Percentiles rank a stretch among this genome's conserved stretches.
These are phyloP conservation scores for Strix aluco DNA, from an alignment of 2,113 vertebrate genomes.

Conservation along the genomic window DNA sequence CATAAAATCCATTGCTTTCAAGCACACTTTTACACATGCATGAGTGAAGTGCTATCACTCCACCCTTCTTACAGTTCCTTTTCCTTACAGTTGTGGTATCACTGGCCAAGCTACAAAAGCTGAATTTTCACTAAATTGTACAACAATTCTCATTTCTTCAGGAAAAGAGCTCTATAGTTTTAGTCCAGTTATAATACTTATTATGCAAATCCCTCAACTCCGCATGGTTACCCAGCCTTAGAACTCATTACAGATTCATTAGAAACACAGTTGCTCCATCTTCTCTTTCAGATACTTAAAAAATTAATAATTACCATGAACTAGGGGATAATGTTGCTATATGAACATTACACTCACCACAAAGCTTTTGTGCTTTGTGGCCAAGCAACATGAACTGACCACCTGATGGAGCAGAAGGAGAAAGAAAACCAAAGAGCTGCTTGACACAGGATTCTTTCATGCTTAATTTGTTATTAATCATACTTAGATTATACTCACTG, in stretches of 20 bases:
- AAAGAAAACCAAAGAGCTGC: too few species aligned
- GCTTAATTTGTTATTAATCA: constrained; percentile 42
- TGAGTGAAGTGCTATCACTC: not conserved
- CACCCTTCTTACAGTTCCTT: not conserved
- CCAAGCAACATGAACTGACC: too few species aligned
- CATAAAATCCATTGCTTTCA: constrained; percentile 3
- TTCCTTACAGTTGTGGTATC: not conserved
- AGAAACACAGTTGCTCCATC: constrained; percentile 47
- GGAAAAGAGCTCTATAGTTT: not conserved
- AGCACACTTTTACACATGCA: not conserved
- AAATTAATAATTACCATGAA: constrained; percentile 42
- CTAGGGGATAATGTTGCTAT: not conserved
- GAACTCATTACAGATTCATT: constrained; percentile 64
- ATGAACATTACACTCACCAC: constrained; percentile 20
- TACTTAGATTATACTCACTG: not conserved
- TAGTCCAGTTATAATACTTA: constrained; percentile 11
- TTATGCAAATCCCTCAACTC: constrained; percentile 44
- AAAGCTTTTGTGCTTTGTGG: constrained; percentile 1
- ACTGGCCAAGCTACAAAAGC: not conserved
- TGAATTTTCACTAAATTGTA: not conserved
- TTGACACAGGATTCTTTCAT: not conserved
- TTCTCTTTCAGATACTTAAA: constrained; percentile 26
- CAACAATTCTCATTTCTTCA: not conserved
- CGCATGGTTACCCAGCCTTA: constrained; percentile 23
- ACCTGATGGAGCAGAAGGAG: too few species aligned